A percentile compares a stretch with the other conserved stretches of the same genome.
phyloP scores from a whole-genome alignment of 2,113 vertebrate genomes.

The Rostratula benghalensis region DNA sequence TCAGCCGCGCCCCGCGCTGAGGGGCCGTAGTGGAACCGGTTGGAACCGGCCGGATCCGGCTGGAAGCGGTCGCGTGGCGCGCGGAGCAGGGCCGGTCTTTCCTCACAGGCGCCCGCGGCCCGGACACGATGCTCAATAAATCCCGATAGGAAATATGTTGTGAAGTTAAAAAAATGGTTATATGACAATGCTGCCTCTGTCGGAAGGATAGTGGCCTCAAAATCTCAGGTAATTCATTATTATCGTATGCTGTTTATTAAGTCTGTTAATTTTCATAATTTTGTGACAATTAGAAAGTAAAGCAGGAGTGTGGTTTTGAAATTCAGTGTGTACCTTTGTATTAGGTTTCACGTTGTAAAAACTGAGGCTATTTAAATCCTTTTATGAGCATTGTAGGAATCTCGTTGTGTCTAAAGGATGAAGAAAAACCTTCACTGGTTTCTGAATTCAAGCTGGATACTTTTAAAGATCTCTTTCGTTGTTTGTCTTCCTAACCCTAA shows the following conservation, averaged over 20 bases:
- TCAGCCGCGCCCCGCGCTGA: rapidly evolving
- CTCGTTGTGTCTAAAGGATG: background rate
- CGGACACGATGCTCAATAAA: rapidly evolving
- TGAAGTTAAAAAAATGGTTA: background rate
- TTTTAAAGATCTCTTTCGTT: background rate
- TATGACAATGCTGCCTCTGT: background rate
- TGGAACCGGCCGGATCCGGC: rapidly evolving
- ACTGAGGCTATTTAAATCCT: background rate
- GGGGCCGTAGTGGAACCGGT: rapidly evolving
- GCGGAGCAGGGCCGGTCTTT: rapidly evolving
- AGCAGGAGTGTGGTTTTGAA: background rate
- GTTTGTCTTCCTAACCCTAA: background rate
- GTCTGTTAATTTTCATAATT: background rate
- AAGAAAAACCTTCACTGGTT: background rate
- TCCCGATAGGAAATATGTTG: background rate
- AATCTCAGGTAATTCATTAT: background rate
- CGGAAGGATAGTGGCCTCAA: background rate
- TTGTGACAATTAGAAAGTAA: background rate
- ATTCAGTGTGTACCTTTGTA: background rate
- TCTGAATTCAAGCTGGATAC: background rate
- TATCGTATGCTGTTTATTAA: background rate
- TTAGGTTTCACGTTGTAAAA: background rate
- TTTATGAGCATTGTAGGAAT: background rate
- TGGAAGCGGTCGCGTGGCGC: rapidly evolving
- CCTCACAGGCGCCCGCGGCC: background rate